phyloP scores from a whole-genome alignment of 2,113 vertebrate genomes.

The Ciconia stormi region DNA sequence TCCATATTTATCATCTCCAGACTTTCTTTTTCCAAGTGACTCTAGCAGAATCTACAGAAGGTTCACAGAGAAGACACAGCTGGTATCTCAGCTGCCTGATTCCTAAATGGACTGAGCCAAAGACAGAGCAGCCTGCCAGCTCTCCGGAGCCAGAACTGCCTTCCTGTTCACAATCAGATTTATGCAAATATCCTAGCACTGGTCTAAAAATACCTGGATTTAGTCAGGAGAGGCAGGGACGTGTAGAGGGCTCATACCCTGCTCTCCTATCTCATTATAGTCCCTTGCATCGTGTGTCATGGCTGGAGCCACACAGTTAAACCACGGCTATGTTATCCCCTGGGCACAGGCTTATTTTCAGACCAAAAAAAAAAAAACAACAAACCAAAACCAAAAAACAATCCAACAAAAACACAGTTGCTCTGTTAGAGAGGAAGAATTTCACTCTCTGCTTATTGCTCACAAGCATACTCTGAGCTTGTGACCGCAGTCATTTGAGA shows the following conservation, averaged over 20 bases:
- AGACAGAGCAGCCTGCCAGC: background rate
- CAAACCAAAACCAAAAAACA: background rate
- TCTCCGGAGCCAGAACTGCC: background rate
- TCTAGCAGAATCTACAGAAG: slow-evolving; percentile 8
- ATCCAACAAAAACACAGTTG: background rate
- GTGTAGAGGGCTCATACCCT: background rate
- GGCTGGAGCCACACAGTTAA: background rate
- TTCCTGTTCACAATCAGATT: slow-evolving; percentile 10
- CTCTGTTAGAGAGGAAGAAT: background rate
- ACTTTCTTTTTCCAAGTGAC: background rate
- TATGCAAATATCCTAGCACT: slow-evolving; percentile 5
- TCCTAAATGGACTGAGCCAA: slow-evolving; percentile 23
- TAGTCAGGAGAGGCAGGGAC: background rate
- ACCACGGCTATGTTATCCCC: background rate
- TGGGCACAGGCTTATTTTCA: background rate
- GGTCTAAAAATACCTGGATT: slow-evolving; percentile 26
- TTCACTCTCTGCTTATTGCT: background rate
- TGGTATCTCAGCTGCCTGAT: slow-evolving; percentile 48
- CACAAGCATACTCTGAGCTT: background rate
- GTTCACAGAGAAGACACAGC: slow-evolving; percentile 34
- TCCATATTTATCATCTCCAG: slow-evolving; percentile 25
- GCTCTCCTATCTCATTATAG: background rate
- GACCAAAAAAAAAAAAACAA: background rate
- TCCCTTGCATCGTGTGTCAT: background rate
- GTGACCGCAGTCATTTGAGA: background rate